Evolutionary conservation across 2,797 vertebrate species (phyloP).

Genomic region (Myotis pilosus): DNA sequence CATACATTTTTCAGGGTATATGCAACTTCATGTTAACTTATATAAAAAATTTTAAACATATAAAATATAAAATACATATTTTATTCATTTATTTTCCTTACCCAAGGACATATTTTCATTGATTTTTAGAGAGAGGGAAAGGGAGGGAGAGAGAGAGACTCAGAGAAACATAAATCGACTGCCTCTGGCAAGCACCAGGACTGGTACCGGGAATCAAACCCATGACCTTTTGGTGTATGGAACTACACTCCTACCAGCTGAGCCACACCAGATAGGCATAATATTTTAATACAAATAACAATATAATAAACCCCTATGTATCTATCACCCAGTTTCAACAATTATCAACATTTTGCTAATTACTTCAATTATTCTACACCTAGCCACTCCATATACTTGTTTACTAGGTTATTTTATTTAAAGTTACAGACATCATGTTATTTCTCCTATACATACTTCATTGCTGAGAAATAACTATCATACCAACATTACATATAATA

Average conservation of each 20-base stretch:
- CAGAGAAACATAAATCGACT: not conserved
- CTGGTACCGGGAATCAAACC: not conserved
- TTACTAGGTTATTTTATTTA: not conserved
- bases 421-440: not conserved
- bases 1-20: not conserved
- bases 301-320: not conserved
- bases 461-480: not conserved
- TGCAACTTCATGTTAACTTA: constrained; percentile 4
- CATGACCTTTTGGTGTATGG: not conserved
- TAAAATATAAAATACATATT: not conserved
- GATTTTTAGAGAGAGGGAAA: not conserved
- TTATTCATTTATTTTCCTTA: not conserved
- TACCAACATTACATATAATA: not conserved
- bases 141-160: not conserved
- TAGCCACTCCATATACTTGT: not conserved
- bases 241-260: not conserved
- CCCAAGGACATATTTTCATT: not conserved
- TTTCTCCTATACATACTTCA: not conserved
- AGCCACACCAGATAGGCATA: not conserved
- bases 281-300: not conserved
- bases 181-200: not conserved
- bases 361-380: not conserved
- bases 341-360: not conserved
- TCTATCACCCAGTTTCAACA: not conserved
- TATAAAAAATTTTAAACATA: not conserved